Evolutionary conservation across 2,113 vertebrate genomes (phyloP).

Genomic region (Thomomys bottae): DNA sequence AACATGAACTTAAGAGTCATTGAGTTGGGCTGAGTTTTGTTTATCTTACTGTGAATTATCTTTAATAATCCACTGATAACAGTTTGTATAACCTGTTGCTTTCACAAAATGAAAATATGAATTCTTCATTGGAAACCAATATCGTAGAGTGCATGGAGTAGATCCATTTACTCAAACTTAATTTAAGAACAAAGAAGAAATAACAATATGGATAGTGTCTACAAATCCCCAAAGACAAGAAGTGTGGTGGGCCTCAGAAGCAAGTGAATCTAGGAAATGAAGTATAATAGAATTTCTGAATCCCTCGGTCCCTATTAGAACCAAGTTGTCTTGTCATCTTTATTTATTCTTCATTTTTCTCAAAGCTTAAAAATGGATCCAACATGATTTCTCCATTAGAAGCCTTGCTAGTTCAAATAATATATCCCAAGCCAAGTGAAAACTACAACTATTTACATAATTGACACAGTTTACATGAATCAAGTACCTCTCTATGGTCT

Average conservation of each 20-base stretch:
- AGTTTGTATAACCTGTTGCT: background rate
- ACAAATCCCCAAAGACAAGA: background rate
- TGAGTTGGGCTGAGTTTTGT: background rate
- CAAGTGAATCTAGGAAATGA: background rate
- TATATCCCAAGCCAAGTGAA: background rate
- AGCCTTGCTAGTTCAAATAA: background rate
- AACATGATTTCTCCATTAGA: background rate
- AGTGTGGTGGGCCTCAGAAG: background rate
- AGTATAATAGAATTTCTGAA: background rate
- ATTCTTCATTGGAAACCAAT: background rate
- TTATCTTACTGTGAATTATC: background rate
- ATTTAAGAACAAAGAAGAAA: conserved; percentile 31
- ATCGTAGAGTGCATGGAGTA: background rate
- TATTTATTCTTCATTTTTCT: background rate
- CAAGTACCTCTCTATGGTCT: background rate
- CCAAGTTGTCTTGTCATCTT: background rate
- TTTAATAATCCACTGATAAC: too few species aligned
- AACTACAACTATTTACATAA: background rate
- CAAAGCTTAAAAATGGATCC: background rate
- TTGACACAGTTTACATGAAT: background rate
- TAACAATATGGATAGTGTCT: background rate
- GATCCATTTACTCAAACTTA: background rate
- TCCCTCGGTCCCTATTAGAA: background rate
- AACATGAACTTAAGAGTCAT: background rate
- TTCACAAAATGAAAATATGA: background rate